Percentiles rank a stretch among this genome's conserved stretches.
phyloP scores from a whole-genome alignment of 2,888 invertebrate genomes.

The Macaria notata region DNA sequence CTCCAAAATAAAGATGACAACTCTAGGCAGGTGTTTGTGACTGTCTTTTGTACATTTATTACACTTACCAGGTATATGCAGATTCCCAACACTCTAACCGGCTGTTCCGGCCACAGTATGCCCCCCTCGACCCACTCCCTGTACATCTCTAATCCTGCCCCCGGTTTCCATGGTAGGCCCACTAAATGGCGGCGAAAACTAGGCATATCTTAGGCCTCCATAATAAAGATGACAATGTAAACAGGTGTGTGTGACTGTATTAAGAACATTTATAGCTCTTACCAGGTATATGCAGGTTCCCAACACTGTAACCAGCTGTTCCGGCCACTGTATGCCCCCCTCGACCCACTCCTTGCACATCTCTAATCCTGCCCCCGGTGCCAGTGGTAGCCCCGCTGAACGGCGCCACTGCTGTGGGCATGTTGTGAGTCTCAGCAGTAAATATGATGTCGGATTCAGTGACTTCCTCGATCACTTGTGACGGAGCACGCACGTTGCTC shows the following conservation, averaged over 20 bases:
- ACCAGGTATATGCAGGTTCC: slow-evolving; percentile 95
- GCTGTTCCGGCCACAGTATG: slow-evolving; percentile 97
- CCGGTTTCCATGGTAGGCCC: not conserved
- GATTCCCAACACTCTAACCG: slow-evolving; percentile 97
- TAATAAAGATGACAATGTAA: too few species aligned
- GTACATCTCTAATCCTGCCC: not conserved
- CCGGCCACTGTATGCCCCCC: slow-evolving; percentile 97
- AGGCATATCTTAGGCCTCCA: too few species aligned
- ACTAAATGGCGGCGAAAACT: not conserved
- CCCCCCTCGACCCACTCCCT: slow-evolving; percentile 85
- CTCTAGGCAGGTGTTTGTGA: slow-evolving; percentile 14
- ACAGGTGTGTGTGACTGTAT: slow-evolving; percentile 13
- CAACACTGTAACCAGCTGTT: slow-evolving; percentile 98
- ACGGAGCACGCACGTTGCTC: slow-evolving; percentile 78
- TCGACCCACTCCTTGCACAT: slow-evolving; percentile 97
- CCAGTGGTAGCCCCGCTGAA: slow-evolving; percentile 99
- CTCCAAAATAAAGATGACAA: too few species aligned
- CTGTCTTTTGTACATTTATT: not conserved
- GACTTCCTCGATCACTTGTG: slow-evolving; percentile 81
- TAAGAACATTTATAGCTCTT: not conserved
- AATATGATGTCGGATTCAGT: slow-evolving; percentile 94
- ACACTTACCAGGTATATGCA: slow-evolving; percentile 84
- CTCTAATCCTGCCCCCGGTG: slow-evolving; percentile 96
- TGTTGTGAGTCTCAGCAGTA: slow-evolving; percentile 99
- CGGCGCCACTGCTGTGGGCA: slow-evolving; percentile 98